Conservation (phyloP, 2,888 invertebrate species). For the Taenaris catops region DNA sequence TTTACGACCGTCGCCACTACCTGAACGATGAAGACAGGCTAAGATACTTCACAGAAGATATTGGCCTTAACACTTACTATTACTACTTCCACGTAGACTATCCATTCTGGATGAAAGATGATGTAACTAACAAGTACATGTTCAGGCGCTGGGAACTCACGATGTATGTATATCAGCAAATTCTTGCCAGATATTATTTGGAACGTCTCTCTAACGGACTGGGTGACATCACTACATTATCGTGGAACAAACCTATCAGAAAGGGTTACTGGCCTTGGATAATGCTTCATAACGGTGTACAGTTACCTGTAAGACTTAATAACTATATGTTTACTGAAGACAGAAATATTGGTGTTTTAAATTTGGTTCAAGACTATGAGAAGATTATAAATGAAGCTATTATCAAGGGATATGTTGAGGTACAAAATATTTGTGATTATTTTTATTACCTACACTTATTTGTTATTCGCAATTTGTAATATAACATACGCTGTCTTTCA, state of each 20-base stretch:
- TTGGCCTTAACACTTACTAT: conserved; percentile 82
- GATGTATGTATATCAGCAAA: conserved; percentile 82
- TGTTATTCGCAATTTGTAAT: too few relatives aligned
- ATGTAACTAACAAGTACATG: conserved; percentile 49
- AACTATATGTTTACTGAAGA: conserved; percentile 49
- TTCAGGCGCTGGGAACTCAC: conserved; percentile 75
- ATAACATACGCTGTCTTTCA: too few relatives aligned
- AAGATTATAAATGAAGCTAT: conserved; percentile 78
- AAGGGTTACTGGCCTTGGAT: conserved; percentile 80
- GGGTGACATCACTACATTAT: conserved; percentile 80
- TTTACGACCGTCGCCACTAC: conserved; percentile 77
- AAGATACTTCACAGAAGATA: conserved; percentile 83
- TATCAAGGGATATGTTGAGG: conserved; percentile 71
- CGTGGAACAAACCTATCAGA: conserved; percentile 57
- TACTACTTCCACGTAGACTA: conserved; percentile 80
- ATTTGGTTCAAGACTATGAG: conserved; percentile 58
- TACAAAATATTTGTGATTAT: too few relatives aligned
- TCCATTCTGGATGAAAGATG: conserved; percentile 82
- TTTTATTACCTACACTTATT: too few relatives aligned
- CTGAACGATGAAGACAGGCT: conserved; percentile 77
- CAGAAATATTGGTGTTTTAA: conserved; percentile 36
- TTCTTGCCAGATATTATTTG: conserved; percentile 84
- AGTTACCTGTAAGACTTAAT: conserved; percentile 70
- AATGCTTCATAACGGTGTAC: conserved; percentile 72
- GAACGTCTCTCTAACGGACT: conserved; percentile 86